phyloP scores from a whole-genome alignment of 2,113 vertebrate species.

The Heterotilapia buettikoferi region DNA sequence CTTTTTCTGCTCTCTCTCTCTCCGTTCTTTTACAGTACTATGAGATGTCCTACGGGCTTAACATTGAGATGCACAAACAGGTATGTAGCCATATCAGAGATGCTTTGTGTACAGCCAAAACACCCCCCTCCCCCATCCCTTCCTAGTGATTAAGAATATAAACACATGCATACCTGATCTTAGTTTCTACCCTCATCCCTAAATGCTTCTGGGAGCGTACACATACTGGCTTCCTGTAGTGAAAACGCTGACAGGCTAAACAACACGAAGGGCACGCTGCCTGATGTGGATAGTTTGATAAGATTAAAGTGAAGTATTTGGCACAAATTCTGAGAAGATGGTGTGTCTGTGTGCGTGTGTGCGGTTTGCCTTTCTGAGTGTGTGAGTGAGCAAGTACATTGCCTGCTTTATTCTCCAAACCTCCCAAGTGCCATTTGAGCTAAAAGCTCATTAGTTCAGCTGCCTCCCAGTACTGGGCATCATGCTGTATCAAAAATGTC shows the following conservation, averaged over 20 bases:
- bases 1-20: neutral
- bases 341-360: slow-evolving; percentile 4
- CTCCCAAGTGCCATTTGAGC: slow-evolving; percentile 30
- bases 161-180: slow-evolving; percentile 47
- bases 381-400: neutral
- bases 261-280: slow-evolving; percentile 49
- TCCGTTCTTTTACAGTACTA: slow-evolving; percentile 78
- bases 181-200: slow-evolving; percentile 52
- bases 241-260: slow-evolving; percentile 70
- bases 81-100: slow-evolving; percentile 71
- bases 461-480: slow-evolving; percentile 42
- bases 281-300: slow-evolving; percentile 69
- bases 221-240: slow-evolving; percentile 48
- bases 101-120: slow-evolving; percentile 43
- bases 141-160: slow-evolving; percentile 16
- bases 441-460: slow-evolving; percentile 65
- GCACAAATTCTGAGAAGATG: slow-evolving; percentile 46
- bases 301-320: slow-evolving; percentile 74
- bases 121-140: neutral
- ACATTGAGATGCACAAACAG: slow-evolving; percentile 97
- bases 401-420: slow-evolving; percentile 8
- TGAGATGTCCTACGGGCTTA: slow-evolving; percentile 93
- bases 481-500: slow-evolving; percentile 2
- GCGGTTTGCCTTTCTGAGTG: slow-evolving; percentile 13
- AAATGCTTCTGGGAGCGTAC: slow-evolving; percentile 31